phyloP scores from a whole-genome alignment of 2,888 invertebrate genomes.

The Drosophila greeni region DNA sequence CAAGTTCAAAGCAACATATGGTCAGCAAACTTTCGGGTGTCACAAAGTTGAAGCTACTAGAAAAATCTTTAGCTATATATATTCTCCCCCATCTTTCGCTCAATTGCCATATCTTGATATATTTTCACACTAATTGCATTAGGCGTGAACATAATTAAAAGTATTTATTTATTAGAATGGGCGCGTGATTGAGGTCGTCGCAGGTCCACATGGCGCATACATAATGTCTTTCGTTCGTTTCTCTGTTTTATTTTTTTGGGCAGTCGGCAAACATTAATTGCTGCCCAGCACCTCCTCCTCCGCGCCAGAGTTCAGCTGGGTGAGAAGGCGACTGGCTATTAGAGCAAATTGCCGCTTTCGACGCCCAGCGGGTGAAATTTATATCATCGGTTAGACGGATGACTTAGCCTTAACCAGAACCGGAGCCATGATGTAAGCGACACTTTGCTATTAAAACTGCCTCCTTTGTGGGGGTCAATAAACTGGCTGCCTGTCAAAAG shows the following conservation, averaged over 20 bases:
- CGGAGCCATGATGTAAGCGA: constrained; percentile 58
- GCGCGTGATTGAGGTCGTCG: constrained; percentile 50
- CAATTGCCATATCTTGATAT: constrained; percentile 41
- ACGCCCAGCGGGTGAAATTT: constrained; percentile 38
- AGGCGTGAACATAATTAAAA: constrained; percentile 50
- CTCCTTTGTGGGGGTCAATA: constrained; percentile 53
- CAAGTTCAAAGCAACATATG: background rate
- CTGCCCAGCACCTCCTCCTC: constrained; percentile 5
- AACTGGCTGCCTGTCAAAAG: constrained; percentile 42
- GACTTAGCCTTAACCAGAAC: constrained; percentile 43
- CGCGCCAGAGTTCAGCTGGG: constrained; percentile 49
- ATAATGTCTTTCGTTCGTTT: constrained; percentile 16
- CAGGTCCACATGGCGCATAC: constrained; percentile 15
- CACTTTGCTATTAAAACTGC: constrained; percentile 42
- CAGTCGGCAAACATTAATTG: constrained; percentile 59
- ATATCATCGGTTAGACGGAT: constrained; percentile 16
- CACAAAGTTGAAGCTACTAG: background rate
- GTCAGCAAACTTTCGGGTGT: background rate
- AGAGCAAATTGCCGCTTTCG: constrained; percentile 58
- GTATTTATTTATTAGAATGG: constrained; percentile 48
- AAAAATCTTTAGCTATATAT: background rate
- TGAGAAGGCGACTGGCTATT: constrained; percentile 51
- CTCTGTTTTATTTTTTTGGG: constrained; percentile 30
- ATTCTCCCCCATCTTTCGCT: background rate
- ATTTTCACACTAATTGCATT: constrained; percentile 39